Evolutionary conservation across 2,888 invertebrate genomes (phyloP).

Genomic region (Cryptophagus acutangulus): DNA sequence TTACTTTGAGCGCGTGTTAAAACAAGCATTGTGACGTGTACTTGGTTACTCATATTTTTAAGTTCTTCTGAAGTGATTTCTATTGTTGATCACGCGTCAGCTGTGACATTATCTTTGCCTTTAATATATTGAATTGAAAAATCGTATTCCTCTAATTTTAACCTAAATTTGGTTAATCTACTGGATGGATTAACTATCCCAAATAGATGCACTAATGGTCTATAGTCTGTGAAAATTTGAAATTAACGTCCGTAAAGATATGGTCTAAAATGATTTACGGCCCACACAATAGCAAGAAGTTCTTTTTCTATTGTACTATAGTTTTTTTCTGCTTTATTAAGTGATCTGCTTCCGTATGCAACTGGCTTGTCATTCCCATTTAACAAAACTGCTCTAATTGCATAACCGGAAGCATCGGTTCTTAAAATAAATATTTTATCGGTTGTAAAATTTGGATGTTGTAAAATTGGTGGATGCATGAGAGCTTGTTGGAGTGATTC

Average conservation of each 20-base stretch:
- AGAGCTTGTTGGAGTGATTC: conserved; percentile 11
- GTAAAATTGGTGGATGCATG: conserved; percentile 12
- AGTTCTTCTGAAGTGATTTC: conserved; percentile 3
- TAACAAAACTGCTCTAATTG: conserved; percentile 13
- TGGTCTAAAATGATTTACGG: conserved; percentile 5
- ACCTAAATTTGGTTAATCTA: conserved; percentile 5
- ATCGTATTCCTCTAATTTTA: conserved; percentile 14
- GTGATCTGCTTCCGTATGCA: background rate
- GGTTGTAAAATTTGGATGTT: conserved; percentile 12
- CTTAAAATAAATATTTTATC: conserved; percentile 11
- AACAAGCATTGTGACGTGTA: background rate
- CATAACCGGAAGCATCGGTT: conserved; percentile 14
- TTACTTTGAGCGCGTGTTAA: conserved; percentile 1
- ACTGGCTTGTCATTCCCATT: conserved; percentile 13
- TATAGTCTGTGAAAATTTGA: conserved; percentile 1
- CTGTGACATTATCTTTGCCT: conserved; percentile 13
- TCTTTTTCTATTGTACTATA: conserved; percentile 6
- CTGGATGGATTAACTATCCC: conserved; percentile 4
- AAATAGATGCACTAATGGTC: conserved; percentile 7
- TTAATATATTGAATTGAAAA: conserved; percentile 6
- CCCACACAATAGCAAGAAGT: conserved; percentile 2
- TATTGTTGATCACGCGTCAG: conserved; percentile 12
- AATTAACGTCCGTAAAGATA: conserved; percentile 2
- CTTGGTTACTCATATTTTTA: background rate
- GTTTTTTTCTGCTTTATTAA: conserved; percentile 5